Evolutionary conservation across 2,113 vertebrate species (phyloP).

Genomic region (Salvator merianae): DNA sequence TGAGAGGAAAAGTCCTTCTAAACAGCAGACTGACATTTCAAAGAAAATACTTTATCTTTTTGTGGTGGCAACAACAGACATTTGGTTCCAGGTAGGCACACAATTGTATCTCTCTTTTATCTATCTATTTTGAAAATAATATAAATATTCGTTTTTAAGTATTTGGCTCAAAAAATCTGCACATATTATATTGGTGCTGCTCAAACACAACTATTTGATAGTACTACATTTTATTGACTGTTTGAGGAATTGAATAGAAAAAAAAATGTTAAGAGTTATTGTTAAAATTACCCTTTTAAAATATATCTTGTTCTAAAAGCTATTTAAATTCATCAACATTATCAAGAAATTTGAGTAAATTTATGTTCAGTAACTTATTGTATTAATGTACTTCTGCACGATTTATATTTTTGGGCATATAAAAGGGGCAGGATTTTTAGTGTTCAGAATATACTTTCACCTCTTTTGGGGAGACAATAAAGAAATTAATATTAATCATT

Average conservation of each 20-base stretch:
- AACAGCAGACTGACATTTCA: conserved; percentile 33
- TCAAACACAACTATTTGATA: conserved; percentile 55
- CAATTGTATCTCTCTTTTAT: not conserved
- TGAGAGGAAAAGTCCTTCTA: conserved; percentile 54
- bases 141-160: conserved; percentile 27
- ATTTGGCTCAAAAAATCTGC: conserved; percentile 62
- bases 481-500: not conserved
- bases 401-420: not conserved
- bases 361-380: not conserved
- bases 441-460: not conserved
- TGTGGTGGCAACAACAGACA: conserved; percentile 34
- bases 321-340: too few relatives aligned
- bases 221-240: conserved; percentile 58
- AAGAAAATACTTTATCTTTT: conserved; percentile 58
- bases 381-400: not conserved
- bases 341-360: too few relatives aligned
- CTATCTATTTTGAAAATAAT: too few relatives aligned
- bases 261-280: too few relatives aligned
- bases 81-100: conserved; percentile 53
- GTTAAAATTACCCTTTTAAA: conserved; percentile 38
- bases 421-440: not conserved
- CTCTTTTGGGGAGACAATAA: not conserved
- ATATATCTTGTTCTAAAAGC: conserved; percentile 35
- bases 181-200: conserved; percentile 41
- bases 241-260: conserved; percentile 42